These are phyloP conservation scores for Spodoptera picta DNA, from an alignment of 2,888 invertebrate species.

Conservation along the genomic window DNA sequence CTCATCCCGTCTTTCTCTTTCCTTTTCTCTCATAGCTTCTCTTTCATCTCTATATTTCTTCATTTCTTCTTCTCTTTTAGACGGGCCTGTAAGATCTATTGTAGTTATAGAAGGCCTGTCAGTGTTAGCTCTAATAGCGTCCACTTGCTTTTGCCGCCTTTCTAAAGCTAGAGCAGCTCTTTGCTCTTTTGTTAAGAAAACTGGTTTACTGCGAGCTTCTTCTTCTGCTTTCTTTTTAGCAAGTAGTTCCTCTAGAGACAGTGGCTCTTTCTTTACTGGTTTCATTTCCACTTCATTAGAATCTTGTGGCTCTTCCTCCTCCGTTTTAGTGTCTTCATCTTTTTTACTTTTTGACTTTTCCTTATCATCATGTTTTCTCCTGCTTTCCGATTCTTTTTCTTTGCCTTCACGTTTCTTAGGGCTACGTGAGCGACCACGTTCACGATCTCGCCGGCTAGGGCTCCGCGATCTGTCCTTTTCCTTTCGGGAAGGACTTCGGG, in stretches of 20 bases:
- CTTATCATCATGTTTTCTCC: constrained; percentile 78
- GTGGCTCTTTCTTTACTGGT: constrained; percentile 91
- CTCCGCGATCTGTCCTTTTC: constrained; percentile 71
- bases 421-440: constrained; percentile 76
- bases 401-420: constrained; percentile 81
- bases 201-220: constrained; percentile 97
- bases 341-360: constrained; percentile 78
- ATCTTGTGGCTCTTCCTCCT: constrained; percentile 77
- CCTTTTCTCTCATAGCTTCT: constrained; percentile 73
- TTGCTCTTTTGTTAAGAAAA: constrained; percentile 98
- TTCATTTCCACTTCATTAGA: constrained; percentile 77
- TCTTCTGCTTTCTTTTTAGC: constrained; percentile 99
- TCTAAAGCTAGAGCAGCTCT: constrained; percentile 96
- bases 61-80: constrained; percentile 82
- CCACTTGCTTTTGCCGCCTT: constrained; percentile 96
- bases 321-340: constrained; percentile 71
- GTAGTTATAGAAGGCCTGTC: constrained; percentile 83
- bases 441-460: constrained; percentile 59
- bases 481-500: constrained; percentile 64
- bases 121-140: constrained; percentile 92
- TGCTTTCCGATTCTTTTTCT: constrained; percentile 66
- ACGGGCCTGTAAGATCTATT: constrained; percentile 85
- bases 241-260: constrained; percentile 98
- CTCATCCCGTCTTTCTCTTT: constrained; percentile 90
- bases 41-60: constrained; percentile 74